Conservation (phyloP, 2,113 vertebrate species). For the Hippopotamus amphibius region DNA sequence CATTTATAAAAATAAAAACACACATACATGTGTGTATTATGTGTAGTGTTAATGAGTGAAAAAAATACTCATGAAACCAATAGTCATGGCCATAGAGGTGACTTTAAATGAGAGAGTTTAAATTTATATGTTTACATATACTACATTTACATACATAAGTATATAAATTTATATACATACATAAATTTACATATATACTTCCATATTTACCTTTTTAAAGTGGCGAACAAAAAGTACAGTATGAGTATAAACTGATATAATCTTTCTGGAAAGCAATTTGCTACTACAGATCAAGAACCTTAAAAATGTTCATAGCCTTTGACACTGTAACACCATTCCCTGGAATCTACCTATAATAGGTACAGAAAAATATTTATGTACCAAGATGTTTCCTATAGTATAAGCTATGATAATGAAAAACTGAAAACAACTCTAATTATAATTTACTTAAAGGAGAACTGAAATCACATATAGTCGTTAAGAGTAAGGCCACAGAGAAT, state of each 20-base stretch:
- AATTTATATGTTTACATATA: not conserved
- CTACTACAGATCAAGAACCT: not conserved
- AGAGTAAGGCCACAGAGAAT: not conserved
- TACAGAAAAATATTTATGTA: not conserved
- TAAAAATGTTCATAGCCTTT: not conserved
- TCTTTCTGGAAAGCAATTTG: conserved; percentile 6
- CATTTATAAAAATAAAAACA: not conserved
- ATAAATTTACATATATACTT: not conserved
- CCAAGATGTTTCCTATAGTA: not conserved
- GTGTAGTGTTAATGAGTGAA: not conserved
- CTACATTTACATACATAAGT: not conserved
- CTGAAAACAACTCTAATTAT: not conserved
- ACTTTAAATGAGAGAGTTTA: not conserved
- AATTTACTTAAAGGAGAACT: conserved; percentile 7
- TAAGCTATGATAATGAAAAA: conserved; percentile 25
- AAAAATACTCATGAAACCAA: not conserved
- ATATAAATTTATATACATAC: not conserved
- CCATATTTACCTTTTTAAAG: conserved; percentile 19
- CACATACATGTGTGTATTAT: not conserved
- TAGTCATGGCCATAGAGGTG: not conserved
- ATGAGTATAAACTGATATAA: not conserved
- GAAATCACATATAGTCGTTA: not conserved
- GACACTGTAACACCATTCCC: not conserved
- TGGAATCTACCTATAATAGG: not conserved
- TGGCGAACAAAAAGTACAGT: conserved; percentile 39